Evolutionary conservation across 2,797 vertebrate genomes (phyloP).

Genomic region (Alcedo quadribrachys): DNA sequence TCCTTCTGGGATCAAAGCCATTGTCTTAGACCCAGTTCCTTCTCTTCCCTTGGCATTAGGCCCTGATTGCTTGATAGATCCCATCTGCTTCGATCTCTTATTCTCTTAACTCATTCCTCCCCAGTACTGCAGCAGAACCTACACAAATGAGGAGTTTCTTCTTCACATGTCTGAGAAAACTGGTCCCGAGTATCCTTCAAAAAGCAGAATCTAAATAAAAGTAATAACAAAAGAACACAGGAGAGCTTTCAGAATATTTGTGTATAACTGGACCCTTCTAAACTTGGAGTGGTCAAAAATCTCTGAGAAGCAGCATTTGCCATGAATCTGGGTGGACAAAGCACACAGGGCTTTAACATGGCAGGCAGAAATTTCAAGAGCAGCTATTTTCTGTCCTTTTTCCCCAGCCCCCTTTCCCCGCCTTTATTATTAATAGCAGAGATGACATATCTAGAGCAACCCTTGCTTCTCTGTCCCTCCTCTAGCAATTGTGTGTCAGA

Average conservation of each 20-base stretch:
- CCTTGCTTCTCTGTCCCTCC: background rate
- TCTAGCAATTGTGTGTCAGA: background rate
- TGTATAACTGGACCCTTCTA: background rate
- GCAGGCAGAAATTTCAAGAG: constrained; percentile 16
- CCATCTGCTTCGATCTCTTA: constrained; percentile 48
- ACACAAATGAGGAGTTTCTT: background rate
- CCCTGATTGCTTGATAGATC: constrained; percentile 44
- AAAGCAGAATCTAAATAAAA: background rate
- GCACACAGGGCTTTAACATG: background rate
- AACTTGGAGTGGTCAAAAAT: background rate
- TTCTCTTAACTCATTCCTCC: constrained; percentile 36
- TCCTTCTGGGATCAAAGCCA: constrained; percentile 66
- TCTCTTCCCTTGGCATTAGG: constrained; percentile 32
- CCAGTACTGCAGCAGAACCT: background rate
- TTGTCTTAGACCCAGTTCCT: background rate
- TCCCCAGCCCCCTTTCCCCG: background rate
- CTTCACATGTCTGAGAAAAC: background rate
- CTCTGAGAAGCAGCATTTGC: background rate
- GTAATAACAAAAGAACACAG: background rate
- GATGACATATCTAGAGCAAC: background rate
- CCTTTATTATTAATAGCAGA: background rate
- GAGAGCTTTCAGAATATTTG: background rate
- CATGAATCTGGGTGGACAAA: background rate
- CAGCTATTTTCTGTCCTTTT: background rate
- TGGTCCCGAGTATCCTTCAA: background rate